Evolutionary conservation across 2,888 invertebrate genomes (phyloP).

Genomic region (Leistus spinibarbis): DNA sequence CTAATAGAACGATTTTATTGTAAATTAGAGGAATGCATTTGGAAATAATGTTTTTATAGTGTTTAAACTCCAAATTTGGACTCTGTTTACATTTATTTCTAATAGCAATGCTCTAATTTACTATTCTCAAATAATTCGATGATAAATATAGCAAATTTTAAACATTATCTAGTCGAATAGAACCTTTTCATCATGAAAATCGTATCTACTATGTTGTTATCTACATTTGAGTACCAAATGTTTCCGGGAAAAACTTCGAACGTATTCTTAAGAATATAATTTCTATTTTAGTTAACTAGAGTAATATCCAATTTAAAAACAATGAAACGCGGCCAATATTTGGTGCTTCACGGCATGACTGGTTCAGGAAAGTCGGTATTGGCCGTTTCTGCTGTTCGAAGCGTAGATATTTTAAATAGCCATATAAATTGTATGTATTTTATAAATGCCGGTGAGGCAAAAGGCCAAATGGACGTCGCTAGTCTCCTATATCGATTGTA

Average conservation of each 20-base stretch:
- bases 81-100: too few species aligned
- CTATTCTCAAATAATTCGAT: too few species aligned
- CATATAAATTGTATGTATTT: conserved; percentile 66
- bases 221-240: too few species aligned
- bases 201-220: too few species aligned
- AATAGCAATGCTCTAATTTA: too few species aligned
- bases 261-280: conserved; percentile 1
- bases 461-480: conserved; percentile 37
- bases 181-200: too few species aligned
- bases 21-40: too few species aligned
- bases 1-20: too few species aligned
- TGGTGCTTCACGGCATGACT: conserved; percentile 75
- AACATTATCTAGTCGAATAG: too few species aligned
- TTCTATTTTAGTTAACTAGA: conserved; percentile 58
- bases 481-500: conserved; percentile 30
- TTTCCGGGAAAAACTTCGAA: not conserved
- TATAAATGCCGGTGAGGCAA: conserved; percentile 61
- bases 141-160: too few species aligned
- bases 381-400: conserved; percentile 65
- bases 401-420: conserved; percentile 58
- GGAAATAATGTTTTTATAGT: too few species aligned
- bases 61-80: too few species aligned
- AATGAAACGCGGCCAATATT: conserved; percentile 62
- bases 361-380: conserved; percentile 76
- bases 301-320: conserved; percentile 58